Evolutionary conservation across 2,797 vertebrate species (phyloP), one percentile per base, ranked within the genome.

Genomic region (Ceyx erithaca): DNA sequence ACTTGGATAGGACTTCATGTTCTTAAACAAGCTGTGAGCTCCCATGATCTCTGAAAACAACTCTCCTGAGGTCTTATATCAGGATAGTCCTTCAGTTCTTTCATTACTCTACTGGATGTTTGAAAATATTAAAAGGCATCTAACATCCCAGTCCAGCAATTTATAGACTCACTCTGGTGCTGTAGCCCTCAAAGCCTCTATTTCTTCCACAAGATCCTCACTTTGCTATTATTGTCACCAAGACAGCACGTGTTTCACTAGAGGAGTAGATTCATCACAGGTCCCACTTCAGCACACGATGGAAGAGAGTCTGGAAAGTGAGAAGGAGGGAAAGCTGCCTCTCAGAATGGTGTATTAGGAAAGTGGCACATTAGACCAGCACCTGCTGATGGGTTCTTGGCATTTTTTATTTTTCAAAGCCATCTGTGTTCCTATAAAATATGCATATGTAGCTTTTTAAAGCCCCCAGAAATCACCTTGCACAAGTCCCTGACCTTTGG

Each of bases 81-180:
- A 89, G 94, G 91, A 62, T 76, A 93, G 91, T 78, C 93, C 90
- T 94, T 41, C 93, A 90, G 90, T 80, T 78, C 88, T 94, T 95
- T 96, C 94, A 96, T 94, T 95, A 94, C 91, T 96, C 93, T 89
- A 63, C 91, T 90, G 94, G 94, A 95, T 93, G 86, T 87, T 96
- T 95, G 91, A 90, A 96, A 96, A 95, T 96, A 94, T 96, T 96
- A 94, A 96, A 96, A 96, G 91, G 93, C 91, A 94, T 96, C 91
- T 68, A 94, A 92, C 84, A 87, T 96, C 92, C 93, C 96, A 92
- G 86, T 75, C 87, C 89, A 80, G 91, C 94, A 94, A 95, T 96
- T 96, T 96, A 93, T 85, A 89, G 85, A 77, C 84, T 91, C 61
- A 7, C 45, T 11, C 90, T 80, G 71, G 54, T 35, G 2, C 66